These are phyloP conservation scores for Caenorhabditis inopinata DNA, from an alignment of 1,140 invertebrate species.

Conservation along the genomic window DNA sequence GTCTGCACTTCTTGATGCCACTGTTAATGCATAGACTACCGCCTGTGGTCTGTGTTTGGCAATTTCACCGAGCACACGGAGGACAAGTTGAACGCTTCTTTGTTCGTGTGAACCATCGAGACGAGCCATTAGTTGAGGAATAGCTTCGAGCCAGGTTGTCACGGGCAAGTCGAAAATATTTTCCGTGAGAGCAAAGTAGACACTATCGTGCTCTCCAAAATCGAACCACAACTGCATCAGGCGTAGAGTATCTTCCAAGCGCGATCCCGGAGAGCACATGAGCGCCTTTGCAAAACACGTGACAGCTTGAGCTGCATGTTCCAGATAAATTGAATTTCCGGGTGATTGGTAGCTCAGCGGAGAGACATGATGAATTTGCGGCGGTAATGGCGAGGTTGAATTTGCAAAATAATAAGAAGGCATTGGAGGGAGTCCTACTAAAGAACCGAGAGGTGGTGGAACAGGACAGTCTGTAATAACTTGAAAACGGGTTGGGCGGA, in stretches of 20 bases:
- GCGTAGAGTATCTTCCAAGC: constrained; percentile 93
- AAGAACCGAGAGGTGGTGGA: constrained; percentile 3
- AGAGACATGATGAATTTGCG: background rate
- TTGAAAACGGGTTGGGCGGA: background rate
- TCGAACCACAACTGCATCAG: constrained; percentile 83
- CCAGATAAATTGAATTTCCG: constrained; percentile 68
- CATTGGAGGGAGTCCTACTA: background rate
- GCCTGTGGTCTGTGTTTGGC: constrained; percentile 81
- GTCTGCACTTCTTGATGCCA: constrained; percentile 91
- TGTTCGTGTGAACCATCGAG: constrained; percentile 82
- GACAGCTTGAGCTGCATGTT: constrained; percentile 87
- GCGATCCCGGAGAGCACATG: constrained; percentile 78
- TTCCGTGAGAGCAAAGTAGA: constrained; percentile 87
- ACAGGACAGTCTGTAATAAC: background rate
- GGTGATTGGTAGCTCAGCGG: background rate
- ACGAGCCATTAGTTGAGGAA: constrained; percentile 94
- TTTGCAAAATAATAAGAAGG: background rate
- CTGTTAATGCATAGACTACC: constrained; percentile 92
- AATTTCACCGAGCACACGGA: constrained; percentile 89
- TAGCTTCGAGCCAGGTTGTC: constrained; percentile 96
- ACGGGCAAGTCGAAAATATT: constrained; percentile 89
- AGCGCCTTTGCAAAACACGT: constrained; percentile 95
- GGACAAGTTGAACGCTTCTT: constrained; percentile 83
- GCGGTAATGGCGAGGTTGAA: background rate
- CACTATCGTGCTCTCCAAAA: constrained; percentile 86